Evolutionary conservation across 2,888 invertebrate genomes (phyloP).

Genomic region (Escarpia spicata): DNA sequence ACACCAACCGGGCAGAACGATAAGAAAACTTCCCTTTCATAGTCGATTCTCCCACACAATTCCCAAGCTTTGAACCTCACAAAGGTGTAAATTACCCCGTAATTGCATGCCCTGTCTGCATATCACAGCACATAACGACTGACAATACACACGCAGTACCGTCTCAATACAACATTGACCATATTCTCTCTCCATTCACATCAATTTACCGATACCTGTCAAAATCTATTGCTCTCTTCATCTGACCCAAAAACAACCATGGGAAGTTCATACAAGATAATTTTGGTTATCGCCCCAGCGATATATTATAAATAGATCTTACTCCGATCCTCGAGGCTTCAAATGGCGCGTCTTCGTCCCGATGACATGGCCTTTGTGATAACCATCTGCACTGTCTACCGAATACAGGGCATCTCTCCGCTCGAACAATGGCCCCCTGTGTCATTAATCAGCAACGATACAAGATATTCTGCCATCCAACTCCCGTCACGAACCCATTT

Average conservation of each 20-base stretch:
- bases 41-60: neutral
- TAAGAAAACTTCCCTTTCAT: neutral
- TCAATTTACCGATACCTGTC: neutral
- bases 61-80: neutral
- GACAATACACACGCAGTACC: neutral
- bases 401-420: neutral
- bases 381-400: neutral
- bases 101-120: neutral
- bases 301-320: neutral
- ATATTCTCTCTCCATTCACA: neutral
- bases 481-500: neutral
- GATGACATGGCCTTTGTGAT: neutral
- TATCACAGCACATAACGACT: neutral
- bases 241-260: neutral
- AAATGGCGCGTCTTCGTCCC: neutral
- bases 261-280: neutral
- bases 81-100: neutral
- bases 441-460: neutral
- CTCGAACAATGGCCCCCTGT: neutral
- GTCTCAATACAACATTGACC: neutral
- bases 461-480: neutral
- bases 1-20: neutral
- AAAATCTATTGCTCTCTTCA: neutral
- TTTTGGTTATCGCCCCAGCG: neutral
- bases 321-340: neutral